Evolutionary conservation across 2,113 vertebrate species (phyloP).

Genomic region (Abramis brama): DNA sequence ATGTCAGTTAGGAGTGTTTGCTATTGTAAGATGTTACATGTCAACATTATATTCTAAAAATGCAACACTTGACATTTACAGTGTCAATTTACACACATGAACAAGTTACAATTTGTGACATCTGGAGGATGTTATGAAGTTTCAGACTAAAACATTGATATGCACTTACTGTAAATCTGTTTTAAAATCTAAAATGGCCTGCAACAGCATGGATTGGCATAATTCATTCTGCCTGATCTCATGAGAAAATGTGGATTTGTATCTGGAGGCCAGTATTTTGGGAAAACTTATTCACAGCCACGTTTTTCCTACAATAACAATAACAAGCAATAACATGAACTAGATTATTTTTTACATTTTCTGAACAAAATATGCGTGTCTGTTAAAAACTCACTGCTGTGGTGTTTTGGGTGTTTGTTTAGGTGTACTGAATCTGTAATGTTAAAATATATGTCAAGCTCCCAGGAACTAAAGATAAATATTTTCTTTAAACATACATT

Average conservation of each 20-base stretch:
- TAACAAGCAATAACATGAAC: not conserved
- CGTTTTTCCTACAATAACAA: not conserved
- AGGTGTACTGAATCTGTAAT: not conserved
- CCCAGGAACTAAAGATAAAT: not conserved
- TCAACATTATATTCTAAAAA: not conserved
- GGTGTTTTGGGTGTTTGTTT: not conserved
- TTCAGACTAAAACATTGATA: not conserved
- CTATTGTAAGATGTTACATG: not conserved
- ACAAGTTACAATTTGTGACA: not conserved
- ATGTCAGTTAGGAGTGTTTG: slow-evolving; percentile 21
- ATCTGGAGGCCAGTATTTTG: not conserved
- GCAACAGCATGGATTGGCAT: not conserved
- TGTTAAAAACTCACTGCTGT: not conserved
- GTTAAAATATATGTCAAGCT: not conserved
- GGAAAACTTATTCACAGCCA: not conserved
- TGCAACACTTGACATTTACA: not conserved
- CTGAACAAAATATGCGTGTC: not conserved
- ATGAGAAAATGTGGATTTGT: not conserved
- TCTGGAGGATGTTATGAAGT: not conserved
- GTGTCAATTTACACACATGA: not conserved
- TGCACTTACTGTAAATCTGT: not conserved
- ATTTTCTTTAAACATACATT: not conserved
- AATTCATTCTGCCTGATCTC: slow-evolving; percentile 1
- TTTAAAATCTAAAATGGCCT: not conserved
- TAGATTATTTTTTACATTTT: not conserved